Evolutionary conservation across 2,113 vertebrate genomes (phyloP).

Genomic region (Epinephelus fuscoguttatus): DNA sequence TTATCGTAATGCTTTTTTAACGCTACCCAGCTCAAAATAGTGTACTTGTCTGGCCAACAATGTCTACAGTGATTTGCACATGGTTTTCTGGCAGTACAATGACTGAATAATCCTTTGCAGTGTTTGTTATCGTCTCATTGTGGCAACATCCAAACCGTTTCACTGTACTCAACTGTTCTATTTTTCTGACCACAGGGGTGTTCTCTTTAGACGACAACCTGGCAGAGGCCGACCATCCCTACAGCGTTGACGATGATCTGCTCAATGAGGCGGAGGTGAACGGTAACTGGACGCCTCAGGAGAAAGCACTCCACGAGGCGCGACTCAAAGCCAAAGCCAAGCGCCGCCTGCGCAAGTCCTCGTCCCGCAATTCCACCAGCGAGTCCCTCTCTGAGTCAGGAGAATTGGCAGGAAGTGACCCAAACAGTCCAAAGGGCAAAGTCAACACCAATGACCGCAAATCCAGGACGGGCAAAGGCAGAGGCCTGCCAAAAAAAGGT

Average conservation of each 20-base stretch:
- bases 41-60: neutral
- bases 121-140: neutral
- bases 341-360: constrained; percentile 86
- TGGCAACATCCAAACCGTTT: neutral
- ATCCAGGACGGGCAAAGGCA: constrained; percentile 89
- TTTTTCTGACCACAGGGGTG: constrained; percentile 64
- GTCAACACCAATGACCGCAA: constrained; percentile 83
- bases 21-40: no score
- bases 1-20: no score
- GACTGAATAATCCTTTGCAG: neutral
- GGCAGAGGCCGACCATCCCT: constrained; percentile 44
- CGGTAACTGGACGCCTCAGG: constrained; percentile 88
- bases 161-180: neutral
- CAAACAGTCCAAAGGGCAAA: constrained; percentile 85
- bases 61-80: neutral
- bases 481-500: constrained; percentile 93
- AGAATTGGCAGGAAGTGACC: constrained; percentile 75
- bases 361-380: constrained; percentile 87
- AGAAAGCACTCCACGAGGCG: constrained; percentile 89
- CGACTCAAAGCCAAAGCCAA: constrained; percentile 90
- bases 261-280: constrained; percentile 82
- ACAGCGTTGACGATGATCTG: constrained; percentile 73
- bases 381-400: constrained; percentile 84
- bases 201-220: constrained; percentile 49
- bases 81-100: neutral